Conservation (phyloP, 2,797 vertebrate species). For the Hafferia zeledoni region DNA sequence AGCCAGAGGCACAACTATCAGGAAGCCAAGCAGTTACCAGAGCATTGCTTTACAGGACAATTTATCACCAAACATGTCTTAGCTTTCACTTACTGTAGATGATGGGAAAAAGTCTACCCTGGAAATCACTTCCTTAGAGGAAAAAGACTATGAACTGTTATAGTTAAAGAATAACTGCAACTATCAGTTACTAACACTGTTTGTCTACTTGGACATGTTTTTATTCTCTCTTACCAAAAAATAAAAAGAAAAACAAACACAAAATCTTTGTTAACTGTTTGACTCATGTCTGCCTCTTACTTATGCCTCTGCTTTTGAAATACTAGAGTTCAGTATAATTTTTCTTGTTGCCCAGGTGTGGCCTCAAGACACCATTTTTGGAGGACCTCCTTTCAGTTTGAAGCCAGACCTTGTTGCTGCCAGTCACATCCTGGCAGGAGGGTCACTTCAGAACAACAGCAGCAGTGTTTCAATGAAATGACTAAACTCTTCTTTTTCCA, state of each 20-base stretch:
- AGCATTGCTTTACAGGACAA: accelerated
- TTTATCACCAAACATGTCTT: neutral
- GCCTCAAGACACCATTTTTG: neutral
- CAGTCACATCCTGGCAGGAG: neutral
- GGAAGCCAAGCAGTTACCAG: neutral
- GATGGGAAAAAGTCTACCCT: neutral
- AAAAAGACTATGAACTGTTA: neutral
- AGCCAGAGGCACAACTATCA: neutral
- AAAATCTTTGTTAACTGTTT: neutral
- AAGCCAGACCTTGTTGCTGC: neutral
- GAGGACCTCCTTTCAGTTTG: neutral
- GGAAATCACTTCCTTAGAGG: neutral
- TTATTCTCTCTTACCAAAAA: neutral
- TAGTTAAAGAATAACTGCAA: neutral
- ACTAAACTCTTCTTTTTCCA: neutral
- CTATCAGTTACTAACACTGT: neutral
- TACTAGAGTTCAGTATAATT: neutral
- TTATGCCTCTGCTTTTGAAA: neutral
- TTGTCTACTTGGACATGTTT: neutral
- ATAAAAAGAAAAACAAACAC: too few relatives aligned
- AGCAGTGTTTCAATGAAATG: neutral
- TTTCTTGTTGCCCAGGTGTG: neutral
- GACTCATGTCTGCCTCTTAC: neutral
- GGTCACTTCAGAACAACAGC: neutral
- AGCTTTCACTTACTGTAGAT: neutral